Percentiles rank a stretch among this genome's conserved stretches.
Conservation (phyloP, 2,113 vertebrate genomes). For the Thamnophis sirtalis region DNA sequence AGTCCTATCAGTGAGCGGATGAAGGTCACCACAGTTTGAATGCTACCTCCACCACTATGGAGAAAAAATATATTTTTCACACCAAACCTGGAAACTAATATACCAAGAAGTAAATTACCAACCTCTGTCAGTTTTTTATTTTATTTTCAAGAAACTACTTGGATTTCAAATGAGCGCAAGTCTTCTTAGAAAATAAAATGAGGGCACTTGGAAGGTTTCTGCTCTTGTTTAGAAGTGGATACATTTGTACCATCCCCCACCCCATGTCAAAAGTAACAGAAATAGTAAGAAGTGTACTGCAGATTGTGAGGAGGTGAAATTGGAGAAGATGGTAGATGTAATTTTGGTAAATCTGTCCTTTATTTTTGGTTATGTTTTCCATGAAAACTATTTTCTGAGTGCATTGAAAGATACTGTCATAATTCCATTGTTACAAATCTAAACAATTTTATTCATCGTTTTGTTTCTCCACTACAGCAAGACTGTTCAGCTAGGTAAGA, state of each 20-base stretch:
- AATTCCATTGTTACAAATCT: not conserved
- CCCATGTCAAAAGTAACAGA: not conserved
- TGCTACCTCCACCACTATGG: no score
- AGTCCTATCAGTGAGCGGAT: no score
- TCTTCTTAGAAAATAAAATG: not conserved
- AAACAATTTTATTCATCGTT: not conserved
- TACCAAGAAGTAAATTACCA: no score
- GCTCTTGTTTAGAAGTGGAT: not conserved
- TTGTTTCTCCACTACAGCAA: not conserved
- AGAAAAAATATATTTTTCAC: no score
- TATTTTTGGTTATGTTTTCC: not conserved
- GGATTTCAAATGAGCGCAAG: no score
- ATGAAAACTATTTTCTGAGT: not conserved
- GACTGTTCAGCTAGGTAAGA: not conserved
- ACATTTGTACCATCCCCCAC: not conserved
- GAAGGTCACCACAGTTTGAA: no score
- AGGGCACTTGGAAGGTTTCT: not conserved
- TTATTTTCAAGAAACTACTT: no score
- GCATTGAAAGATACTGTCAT: not conserved
- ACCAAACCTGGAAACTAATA: no score
- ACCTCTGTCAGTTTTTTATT: no score
- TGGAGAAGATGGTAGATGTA: not conserved
- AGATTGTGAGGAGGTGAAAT: not conserved
- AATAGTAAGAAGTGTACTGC: not conserved
- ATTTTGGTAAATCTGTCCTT: not conserved